Conservation (phyloP, 2,888 invertebrate species). For the Aphodius sticticus region DNA sequence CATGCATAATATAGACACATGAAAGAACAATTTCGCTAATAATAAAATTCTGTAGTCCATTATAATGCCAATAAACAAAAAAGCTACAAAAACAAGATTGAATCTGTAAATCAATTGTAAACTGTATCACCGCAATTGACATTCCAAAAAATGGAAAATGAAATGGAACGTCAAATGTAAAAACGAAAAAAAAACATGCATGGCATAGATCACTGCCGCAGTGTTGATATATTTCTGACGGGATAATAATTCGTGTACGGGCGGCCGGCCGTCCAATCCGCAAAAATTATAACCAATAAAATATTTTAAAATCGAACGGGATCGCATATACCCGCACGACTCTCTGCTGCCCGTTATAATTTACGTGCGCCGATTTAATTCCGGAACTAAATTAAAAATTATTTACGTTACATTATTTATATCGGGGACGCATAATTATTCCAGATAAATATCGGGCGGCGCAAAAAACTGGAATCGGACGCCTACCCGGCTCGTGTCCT, state of each 20-base stretch:
- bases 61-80: background rate
- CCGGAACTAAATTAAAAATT: conserved; percentile 38
- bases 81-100: background rate
- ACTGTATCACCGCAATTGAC: background rate
- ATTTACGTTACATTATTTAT: conserved; percentile 39
- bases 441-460: conserved; percentile 28
- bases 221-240: conserved; percentile 37
- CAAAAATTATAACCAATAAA: conserved; percentile 39
- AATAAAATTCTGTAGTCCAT: no score
- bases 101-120: conserved; percentile 4
- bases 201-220: conserved; percentile 26
- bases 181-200: conserved; percentile 21
- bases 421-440: conserved; percentile 35
- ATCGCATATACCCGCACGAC: background rate
- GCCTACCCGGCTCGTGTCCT: background rate
- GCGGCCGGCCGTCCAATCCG: conserved; percentile 33
- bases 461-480: conserved; percentile 14
- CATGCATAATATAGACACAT: background rate
- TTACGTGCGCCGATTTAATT: conserved; percentile 36
- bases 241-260: conserved; percentile 35
- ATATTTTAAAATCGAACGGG: conserved; percentile 37
- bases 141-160: background rate
- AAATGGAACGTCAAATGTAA: conserved; percentile 27
- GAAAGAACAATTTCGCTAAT: background rate
- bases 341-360: conserved; percentile 30